Evolutionary conservation across 53 echinoderm and acorn worm species (phyloP), one percentile per base, ranked within the genome.

Genomic region (Apostichopus leukothele): DNA sequence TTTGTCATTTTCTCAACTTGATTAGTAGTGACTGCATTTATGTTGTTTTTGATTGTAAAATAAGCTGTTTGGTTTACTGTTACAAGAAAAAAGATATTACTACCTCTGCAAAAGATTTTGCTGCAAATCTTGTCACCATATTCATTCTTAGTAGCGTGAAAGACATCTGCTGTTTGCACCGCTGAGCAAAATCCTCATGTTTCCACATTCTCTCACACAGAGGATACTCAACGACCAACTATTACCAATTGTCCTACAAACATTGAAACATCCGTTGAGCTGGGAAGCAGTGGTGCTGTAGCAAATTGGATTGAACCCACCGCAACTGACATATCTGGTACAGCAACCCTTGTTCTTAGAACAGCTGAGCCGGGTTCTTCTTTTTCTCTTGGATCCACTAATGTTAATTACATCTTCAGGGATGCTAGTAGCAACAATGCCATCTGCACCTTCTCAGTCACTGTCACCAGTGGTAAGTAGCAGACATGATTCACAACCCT

Each of bases 281-380:
- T 92, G 10, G 94, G 94, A 5, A 86, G 67, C 50, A 74, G 22
- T 16, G 89, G 87, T 13, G 25, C 89, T 0, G 13, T 68, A 25
- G 90, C 92, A 63, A 52, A 50, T 22, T 94, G 91, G 91, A 16
- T 54, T 16, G 88, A 60, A 6, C 94, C 94, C 6, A 91, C 92
- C 7, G 89, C 84, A 14, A 91, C 90, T 14, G 94, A 94, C 75
- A 66, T 90, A 21, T 91, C 91, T n/a, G 92, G 91, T 12, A 74
- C 87, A 21, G 78, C 51, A 59, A 73, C 52, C 75, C 55, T 90
- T 53, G 9, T 90, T 76, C n/a, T 83, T 78, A 53, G 85, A 9
- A 76, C 26, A 27, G 14, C 66, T 54, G 59, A 23, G 6, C 89
- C 93, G 13, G 91, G 91, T 20, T 50, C 78, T 6, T 22, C 80